These are phyloP conservation scores for Drosophila pullipes DNA, from an alignment of 2,888 invertebrate genomes.

Conservation along the genomic window DNA sequence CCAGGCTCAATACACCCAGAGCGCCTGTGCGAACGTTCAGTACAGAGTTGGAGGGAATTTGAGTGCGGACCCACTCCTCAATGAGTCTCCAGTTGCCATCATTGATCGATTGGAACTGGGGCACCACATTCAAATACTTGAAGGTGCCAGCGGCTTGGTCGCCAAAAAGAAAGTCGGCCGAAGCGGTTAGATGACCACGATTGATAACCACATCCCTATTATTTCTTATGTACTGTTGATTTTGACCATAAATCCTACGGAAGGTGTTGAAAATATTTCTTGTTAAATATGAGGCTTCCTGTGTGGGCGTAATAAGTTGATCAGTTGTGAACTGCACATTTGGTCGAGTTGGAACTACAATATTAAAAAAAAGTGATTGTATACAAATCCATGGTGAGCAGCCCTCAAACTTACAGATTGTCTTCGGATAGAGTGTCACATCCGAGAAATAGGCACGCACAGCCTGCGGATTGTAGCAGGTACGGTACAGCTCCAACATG, in stretches of 20 bases:
- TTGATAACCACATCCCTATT: constrained; percentile 65
- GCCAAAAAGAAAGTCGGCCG: constrained; percentile 85
- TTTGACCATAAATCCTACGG: neutral
- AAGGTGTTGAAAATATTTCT: neutral
- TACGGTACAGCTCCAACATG: constrained; percentile 35
- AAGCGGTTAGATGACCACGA: constrained; percentile 86
- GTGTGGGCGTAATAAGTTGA: neutral
- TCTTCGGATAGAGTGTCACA: constrained; percentile 3
- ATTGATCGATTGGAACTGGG: constrained; percentile 87
- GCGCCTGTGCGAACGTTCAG: constrained; percentile 23
- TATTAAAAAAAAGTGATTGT: neutral
- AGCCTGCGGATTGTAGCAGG: constrained; percentile 11
- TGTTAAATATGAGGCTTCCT: neutral
- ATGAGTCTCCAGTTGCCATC: constrained; percentile 86
- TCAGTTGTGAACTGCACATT: constrained; percentile 4
- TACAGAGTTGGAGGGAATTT: neutral
- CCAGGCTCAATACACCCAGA: neutral
- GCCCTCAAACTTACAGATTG: constrained; percentile 1
- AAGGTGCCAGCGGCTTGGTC: constrained; percentile 85
- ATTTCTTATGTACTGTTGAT: neutral
- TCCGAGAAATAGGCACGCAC: constrained; percentile 7
- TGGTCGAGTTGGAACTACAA: constrained; percentile 7
- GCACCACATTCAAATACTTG: constrained; percentile 86
- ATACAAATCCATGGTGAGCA: neutral
- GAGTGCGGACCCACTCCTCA: constrained; percentile 81